Evolutionary conservation across 2,888 invertebrate genomes (phyloP).

Genomic region (Diogma glabrata): DNA sequence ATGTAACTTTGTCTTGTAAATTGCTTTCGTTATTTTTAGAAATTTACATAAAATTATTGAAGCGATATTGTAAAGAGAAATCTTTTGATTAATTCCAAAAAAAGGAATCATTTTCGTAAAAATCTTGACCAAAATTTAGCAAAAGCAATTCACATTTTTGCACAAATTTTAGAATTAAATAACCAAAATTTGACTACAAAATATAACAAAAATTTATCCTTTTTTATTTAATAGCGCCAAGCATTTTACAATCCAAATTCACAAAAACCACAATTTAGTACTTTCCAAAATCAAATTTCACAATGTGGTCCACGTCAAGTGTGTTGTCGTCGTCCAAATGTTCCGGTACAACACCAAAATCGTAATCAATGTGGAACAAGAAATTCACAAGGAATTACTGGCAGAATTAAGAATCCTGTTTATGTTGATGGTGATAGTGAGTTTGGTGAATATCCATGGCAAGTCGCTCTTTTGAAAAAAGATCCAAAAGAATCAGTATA

Average conservation of each 20-base stretch:
- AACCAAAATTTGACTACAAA: too few relatives aligned
- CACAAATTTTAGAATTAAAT: too few relatives aligned
- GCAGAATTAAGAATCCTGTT: conserved; percentile 79
- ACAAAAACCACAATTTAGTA: conserved; percentile 20
- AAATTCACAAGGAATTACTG: conserved; percentile 80
- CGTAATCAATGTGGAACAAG: conserved; percentile 58
- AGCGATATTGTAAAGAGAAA: too few relatives aligned
- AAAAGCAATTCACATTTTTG: too few relatives aligned
- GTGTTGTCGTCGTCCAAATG: conserved; percentile 61
- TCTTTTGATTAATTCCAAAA: too few relatives aligned
- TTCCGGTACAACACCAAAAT: conserved; percentile 39
- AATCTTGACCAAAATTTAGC: too few relatives aligned
- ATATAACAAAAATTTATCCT: too few relatives aligned
- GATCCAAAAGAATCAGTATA: conserved; percentile 90
- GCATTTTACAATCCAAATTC: conserved; percentile 40
- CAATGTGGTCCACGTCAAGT: conserved; percentile 68
- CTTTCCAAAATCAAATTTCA: conserved; percentile 26
- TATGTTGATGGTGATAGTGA: conserved; percentile 88
- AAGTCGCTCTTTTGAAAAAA: conserved; percentile 88
- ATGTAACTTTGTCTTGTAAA: too few relatives aligned
- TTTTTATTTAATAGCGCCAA: conserved; percentile 45
- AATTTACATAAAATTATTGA: too few relatives aligned
- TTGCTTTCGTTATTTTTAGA: too few relatives aligned
- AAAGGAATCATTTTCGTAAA: too few relatives aligned
- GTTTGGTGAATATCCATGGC: conserved; percentile 90